Conservation (phyloP, 2,113 vertebrate species). For the Excalfactoria chinensis region DNA sequence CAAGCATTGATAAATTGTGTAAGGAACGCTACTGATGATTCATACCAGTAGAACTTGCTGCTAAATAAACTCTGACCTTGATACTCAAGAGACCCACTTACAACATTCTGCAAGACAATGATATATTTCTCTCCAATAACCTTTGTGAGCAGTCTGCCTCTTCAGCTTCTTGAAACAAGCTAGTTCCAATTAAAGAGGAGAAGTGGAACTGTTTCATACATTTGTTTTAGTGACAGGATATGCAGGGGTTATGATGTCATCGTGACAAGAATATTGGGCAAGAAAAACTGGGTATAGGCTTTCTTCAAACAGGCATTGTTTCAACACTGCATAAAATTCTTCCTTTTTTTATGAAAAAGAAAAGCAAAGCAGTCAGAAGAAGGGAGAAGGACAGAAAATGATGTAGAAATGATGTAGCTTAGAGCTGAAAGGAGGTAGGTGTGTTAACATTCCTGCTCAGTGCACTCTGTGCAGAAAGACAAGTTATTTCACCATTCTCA, state of each 20-base stretch:
- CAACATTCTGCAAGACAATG: slow-evolving; percentile 69
- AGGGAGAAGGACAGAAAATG: not conserved
- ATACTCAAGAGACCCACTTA: slow-evolving; percentile 68
- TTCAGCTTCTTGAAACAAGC: slow-evolving; percentile 65
- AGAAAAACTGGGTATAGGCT: not conserved
- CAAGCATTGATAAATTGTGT: slow-evolving; percentile 61
- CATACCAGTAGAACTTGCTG: slow-evolving; percentile 61
- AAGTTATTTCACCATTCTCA: not conserved
- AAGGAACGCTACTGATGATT: slow-evolving; percentile 56
- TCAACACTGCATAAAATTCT: slow-evolving; percentile 27
- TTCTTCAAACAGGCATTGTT: not conserved
- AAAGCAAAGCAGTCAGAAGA: not conserved
- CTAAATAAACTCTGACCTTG: slow-evolving; percentile 71
- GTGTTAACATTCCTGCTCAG: not conserved
- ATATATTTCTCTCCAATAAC: slow-evolving; percentile 65
- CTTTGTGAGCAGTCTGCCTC: slow-evolving; percentile 56
- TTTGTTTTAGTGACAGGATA: slow-evolving; percentile 66
- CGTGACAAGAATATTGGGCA: slow-evolving; percentile 45
- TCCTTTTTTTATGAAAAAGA: not conserved
- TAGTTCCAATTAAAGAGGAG: slow-evolving; percentile 73
- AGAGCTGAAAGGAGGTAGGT: not conserved
- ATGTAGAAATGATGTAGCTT: not conserved
- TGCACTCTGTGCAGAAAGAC: not conserved
- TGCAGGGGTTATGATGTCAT: slow-evolving; percentile 58
- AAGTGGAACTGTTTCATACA: slow-evolving; percentile 46